phyloP scores from a whole-genome alignment of 2,797 vertebrate species.

The Lophotriccus pileatus region DNA sequence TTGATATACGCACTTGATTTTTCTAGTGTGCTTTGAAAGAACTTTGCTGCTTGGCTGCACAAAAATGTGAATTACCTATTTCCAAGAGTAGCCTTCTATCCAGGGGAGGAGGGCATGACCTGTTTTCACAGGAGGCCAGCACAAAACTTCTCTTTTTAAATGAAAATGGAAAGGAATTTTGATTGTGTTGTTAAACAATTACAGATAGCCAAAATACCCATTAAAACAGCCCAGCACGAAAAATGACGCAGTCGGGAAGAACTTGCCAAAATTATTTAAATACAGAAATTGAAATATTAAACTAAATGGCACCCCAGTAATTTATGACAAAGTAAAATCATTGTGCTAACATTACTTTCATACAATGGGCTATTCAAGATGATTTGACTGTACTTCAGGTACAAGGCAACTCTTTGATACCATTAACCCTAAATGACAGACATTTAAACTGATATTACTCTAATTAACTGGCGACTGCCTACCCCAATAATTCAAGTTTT shows the following conservation, averaged over 20 bases:
- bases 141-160: not conserved
- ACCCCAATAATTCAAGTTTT: constrained; percentile 71
- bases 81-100: not conserved
- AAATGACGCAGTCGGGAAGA: not conserved
- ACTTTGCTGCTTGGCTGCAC: constrained; percentile 26
- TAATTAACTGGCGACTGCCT: constrained; percentile 80
- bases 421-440: constrained; percentile 81
- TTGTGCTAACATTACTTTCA: constrained; percentile 36
- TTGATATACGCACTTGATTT: not conserved
- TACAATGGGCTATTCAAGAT: constrained; percentile 62
- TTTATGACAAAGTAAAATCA: constrained; percentile 51
- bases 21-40: not conserved
- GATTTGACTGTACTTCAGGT: constrained; percentile 38
- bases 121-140: not conserved
- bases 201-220: not conserved
- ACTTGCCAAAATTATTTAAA: not conserved
- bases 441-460: constrained; percentile 78
- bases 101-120: not conserved
- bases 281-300: constrained; percentile 37
- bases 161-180: constrained; percentile 27
- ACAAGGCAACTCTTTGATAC: constrained; percentile 74
- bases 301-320: constrained; percentile 60
- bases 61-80: constrained; percentile 7
- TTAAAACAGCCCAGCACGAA: not conserved
- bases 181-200: not conserved